A percentile compares a stretch with the other conserved stretches of the same genome.
Evolutionary conservation across 2,113 vertebrate genomes (phyloP).

Genomic region (Cricetomys ansorgei): DNA sequence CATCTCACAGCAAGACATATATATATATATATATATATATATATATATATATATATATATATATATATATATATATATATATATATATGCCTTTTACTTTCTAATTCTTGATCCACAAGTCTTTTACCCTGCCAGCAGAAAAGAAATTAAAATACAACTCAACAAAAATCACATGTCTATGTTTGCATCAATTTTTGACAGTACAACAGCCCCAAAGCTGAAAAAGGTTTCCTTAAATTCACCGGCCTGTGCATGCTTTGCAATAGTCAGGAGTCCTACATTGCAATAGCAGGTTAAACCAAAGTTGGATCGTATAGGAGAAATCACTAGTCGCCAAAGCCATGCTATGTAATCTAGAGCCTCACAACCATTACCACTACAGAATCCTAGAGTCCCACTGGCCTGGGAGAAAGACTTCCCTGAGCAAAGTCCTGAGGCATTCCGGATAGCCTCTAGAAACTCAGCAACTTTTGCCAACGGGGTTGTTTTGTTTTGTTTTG

Average conservation of each 20-base stretch:
- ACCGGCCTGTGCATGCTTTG: accelerated
- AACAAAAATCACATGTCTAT: background rate
- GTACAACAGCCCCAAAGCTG: background rate
- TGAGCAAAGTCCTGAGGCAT: background rate
- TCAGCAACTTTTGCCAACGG: background rate
- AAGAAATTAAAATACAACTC: slow-evolving; percentile 39
- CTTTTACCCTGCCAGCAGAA: background rate
- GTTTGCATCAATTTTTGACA: background rate
- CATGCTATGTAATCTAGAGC: background rate
- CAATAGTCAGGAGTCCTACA: background rate
- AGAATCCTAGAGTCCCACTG: background rate
- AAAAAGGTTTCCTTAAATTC: background rate
- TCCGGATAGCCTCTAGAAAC: background rate
- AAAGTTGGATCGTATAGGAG: background rate
- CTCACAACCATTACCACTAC: background rate
- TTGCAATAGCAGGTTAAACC: background rate
- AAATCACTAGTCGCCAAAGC: background rate
- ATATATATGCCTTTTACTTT: background rate
- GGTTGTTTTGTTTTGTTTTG: too few relatives aligned
- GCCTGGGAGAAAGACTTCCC: background rate
- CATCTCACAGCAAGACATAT: background rate
- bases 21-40: too few relatives aligned
- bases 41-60: background rate
- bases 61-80: background rate
- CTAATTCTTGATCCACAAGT: background rate